These are phyloP conservation scores for Trachythela sp. DNA, from an alignment of 64 coral and sea anemone genomes.

Conservation along the genomic window DNA sequence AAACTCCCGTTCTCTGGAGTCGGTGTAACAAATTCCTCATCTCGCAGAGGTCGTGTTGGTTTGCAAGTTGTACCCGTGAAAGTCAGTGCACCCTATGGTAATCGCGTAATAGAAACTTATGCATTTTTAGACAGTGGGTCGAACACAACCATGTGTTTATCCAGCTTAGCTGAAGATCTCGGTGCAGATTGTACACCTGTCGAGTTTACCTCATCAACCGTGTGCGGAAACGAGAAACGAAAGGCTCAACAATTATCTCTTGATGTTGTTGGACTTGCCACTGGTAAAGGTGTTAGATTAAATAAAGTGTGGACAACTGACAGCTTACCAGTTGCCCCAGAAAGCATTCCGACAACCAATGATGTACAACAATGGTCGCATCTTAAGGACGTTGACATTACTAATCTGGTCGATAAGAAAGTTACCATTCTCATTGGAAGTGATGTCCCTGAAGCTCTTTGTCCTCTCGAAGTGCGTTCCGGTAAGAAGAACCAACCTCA, in stretches of 20 bases:
- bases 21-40: conserved; percentile 9
- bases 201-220: conserved; percentile 22
- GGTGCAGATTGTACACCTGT: neutral
- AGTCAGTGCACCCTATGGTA: conserved; percentile 21
- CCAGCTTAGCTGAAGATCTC: conserved; percentile 33
- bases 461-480: neutral
- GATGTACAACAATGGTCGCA: neutral
- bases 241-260: neutral
- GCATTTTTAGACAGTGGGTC: conserved; percentile 56
- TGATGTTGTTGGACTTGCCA: conserved; percentile 31
- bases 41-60: conserved; percentile 40
- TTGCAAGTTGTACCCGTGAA: conserved; percentile 70
- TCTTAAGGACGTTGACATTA: neutral
- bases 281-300: conserved; percentile 28
- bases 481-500: neutral
- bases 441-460: neutral
- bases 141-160: conserved; percentile 43
- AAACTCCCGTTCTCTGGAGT: neutral
- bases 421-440: neutral
- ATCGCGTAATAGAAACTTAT: conserved; percentile 39
- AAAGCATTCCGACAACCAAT: neutral
- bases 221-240: neutral
- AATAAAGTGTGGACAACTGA: conserved; percentile 47
- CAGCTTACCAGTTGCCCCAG: conserved; percentile 32
- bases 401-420: neutral